A percentile compares a stretch with the other conserved stretches of the same genome.
phyloP scores from a whole-genome alignment of 1,140 invertebrate genomes.

The Pseudomyrmex concolor region DNA sequence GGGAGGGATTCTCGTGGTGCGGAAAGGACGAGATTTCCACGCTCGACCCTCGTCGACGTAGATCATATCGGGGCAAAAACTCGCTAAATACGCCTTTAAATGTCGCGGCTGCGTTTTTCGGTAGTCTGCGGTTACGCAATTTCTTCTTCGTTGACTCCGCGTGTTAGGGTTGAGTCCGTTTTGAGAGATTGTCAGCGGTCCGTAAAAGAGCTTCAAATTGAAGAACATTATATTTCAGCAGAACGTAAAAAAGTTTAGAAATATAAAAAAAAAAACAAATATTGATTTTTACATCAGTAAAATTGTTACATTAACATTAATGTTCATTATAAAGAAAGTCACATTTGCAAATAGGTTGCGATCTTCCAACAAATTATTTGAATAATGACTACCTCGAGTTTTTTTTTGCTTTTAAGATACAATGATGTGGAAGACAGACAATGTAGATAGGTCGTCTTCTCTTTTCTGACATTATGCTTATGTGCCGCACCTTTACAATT shows the following conservation, averaged over 20 bases:
- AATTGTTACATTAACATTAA: neutral
- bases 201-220: no score
- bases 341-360: no score
- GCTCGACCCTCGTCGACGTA: conserved; percentile 69
- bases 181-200: neutral
- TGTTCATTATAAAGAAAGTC: neutral
- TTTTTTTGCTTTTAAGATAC: neutral
- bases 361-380: neutral
- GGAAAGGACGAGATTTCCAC: conserved; percentile 76
- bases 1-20: conserved; percentile 35
- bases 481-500: conserved; percentile 47
- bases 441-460: neutral
- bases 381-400: neutral
- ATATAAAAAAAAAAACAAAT: neutral
- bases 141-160: conserved; percentile 54
- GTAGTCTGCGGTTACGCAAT: conserved; percentile 77
- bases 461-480: conserved; percentile 1
- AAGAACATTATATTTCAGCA: no score
- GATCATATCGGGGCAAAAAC: conserved; percentile 74
- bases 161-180: neutral
- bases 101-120: conserved; percentile 70
- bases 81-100: conserved; percentile 82
- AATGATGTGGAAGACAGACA: neutral
- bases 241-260: neutral
- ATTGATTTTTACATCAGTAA: neutral